Base-by-base conservation (phyloP, 2,113 vertebrate genomes). In the Gobiocypris rarus region DNA sequence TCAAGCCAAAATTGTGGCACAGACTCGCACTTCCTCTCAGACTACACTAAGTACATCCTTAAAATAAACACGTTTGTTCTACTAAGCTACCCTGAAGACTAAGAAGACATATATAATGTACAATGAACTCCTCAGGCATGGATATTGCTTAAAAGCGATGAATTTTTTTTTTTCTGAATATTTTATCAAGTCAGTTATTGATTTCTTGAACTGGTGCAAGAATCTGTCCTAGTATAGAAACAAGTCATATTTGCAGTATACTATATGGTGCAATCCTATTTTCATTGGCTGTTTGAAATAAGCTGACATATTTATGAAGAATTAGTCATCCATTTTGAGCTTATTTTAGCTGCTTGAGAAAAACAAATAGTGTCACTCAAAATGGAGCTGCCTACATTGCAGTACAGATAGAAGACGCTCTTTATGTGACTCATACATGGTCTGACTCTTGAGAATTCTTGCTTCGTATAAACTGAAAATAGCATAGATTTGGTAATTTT, bases 291-390 rank as follows among this genome's bases (percentile, higher is more conserved):
- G n/a, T 38, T 38, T 75, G 17, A 56, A 54, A 56, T 54, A 75
- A 54, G 11, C 9, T 41, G 31, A 43, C 56, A 78, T 54, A 9
- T 78, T 78, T 58, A 43, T 78, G 7, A 61, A 77, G 45, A 78
- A 28, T 14, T 17, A 28, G 56, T 28, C 76, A 61, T 78, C 56
- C 76, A 78, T 78, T 78, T 78, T 78, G 76, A 19, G 38, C 14
- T 78, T 43, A 3, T 61, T 45, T 61, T n/a, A 13, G 52, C 52
- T 77, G 31, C 75, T 77, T 77, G 52, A 78, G n/a, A 24, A 61
- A 61, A 78, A 77, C 50, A 78, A 78, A 63, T 24, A 5, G 11
- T 45, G 56, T 78, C 34, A 61, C n/a, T 61, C 75, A 78, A 78
- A 61, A 78, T 43, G 75, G 75, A 61, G 75, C 13, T 78, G 56